A percentile compares a stretch with the other conserved stretches of the same genome.
These are phyloP conservation scores for Sprattus sprattus DNA, from an alignment of 2,113 vertebrate genomes.

Conservation along the genomic window DNA sequence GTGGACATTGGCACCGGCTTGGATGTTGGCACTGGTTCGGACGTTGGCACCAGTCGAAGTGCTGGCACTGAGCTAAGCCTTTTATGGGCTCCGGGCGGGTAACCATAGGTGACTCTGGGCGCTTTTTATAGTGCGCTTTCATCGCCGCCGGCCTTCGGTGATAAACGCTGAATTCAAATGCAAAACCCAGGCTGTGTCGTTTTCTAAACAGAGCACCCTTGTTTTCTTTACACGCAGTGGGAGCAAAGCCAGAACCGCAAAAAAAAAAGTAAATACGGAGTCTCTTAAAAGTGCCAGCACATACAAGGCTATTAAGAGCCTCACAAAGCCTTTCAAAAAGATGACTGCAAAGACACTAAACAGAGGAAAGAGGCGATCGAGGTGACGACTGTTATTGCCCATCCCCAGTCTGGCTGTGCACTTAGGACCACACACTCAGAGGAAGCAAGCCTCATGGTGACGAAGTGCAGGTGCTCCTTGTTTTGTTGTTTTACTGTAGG, in stretches of 20 bases:
- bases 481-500: background rate
- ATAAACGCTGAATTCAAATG: background rate
- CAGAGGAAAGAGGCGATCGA: background rate
- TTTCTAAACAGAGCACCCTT: conserved; percentile 2
- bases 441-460: background rate
- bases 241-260: background rate
- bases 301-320: background rate
- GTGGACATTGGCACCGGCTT: background rate
- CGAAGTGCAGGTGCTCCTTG: conserved; percentile 7
- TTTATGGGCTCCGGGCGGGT: background rate
- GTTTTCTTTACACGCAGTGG: background rate
- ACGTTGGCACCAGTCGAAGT: background rate
- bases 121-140: conserved; percentile 13
- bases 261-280: conserved; percentile 8
- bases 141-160: background rate
- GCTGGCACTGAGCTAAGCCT: background rate
- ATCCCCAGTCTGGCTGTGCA: background rate
- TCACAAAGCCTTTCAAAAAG: background rate
- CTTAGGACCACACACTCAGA: conserved; percentile 11
- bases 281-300: conserved; percentile 11
- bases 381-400: conserved; percentile 1
- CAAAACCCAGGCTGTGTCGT: background rate
- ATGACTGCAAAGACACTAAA: background rate
- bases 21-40: conserved; percentile 14
- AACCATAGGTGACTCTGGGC: background rate